Percentiles rank a stretch among this genome's conserved stretches.
Evolutionary conservation across 2,888 invertebrate genomes (phyloP).

Genomic region (Agriopis leucophaearia): DNA sequence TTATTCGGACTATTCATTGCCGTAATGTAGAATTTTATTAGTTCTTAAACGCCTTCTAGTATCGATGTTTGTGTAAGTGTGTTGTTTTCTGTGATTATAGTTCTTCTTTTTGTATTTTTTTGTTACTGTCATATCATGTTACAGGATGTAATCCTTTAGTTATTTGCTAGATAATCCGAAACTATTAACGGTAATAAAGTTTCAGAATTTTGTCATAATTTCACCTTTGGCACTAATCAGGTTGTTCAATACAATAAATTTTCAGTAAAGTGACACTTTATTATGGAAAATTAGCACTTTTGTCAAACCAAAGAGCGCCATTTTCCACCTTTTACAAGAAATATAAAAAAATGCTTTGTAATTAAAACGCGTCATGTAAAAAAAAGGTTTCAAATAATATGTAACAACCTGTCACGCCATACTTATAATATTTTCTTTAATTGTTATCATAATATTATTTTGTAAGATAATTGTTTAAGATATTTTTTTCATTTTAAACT

Average conservation of each 20-base stretch:
- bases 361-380: slow-evolving; percentile 60
- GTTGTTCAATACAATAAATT: slow-evolving; percentile 46
- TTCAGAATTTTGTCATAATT: slow-evolving; percentile 44
- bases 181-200: slow-evolving; percentile 24
- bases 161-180: slow-evolving; percentile 63
- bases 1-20: slow-evolving; percentile 80
- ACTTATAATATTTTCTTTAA: slow-evolving; percentile 42
- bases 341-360: slow-evolving; percentile 62
- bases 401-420: slow-evolving; percentile 57
- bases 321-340: slow-evolving; percentile 53
- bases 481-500: slow-evolving; percentile 30
- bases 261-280: slow-evolving; percentile 18
- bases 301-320: slow-evolving; percentile 72
- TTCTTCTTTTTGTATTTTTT: slow-evolving; percentile 64
- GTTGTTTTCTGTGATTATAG: slow-evolving; percentile 81
- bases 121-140: slow-evolving; percentile 69
- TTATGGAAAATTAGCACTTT: slow-evolving; percentile 52
- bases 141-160: slow-evolving; percentile 78
- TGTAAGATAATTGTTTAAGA: slow-evolving; percentile 46
- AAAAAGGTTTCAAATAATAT: slow-evolving; percentile 42
- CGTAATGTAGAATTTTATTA: slow-evolving; percentile 74
- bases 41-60: slow-evolving; percentile 67
- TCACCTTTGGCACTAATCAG: slow-evolving; percentile 52
- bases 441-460: slow-evolving; percentile 59
- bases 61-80: slow-evolving; percentile 63